Evolutionary conservation across 2,113 vertebrate genomes (phyloP).

Genomic region (Solea solea): DNA sequence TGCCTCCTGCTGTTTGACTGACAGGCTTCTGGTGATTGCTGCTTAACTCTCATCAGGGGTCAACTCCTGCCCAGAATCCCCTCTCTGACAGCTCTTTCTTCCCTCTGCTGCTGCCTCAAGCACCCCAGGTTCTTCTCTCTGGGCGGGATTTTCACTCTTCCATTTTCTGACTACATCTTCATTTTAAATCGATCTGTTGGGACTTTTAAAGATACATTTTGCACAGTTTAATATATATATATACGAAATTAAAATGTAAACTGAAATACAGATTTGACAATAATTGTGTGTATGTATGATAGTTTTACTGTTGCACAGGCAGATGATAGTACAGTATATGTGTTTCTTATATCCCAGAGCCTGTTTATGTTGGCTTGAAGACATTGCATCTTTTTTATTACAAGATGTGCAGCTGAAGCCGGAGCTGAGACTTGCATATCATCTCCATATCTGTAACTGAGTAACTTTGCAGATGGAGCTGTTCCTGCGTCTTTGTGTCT

Average conservation of each 20-base stretch:
- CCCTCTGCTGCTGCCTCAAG: conserved; percentile 4
- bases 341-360: neutral
- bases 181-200: too few species aligned
- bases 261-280: too few species aligned
- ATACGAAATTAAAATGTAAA: too few species aligned
- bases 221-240: too few species aligned
- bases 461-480: neutral
- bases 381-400: conserved; percentile 2
- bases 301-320: too few species aligned
- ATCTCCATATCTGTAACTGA: neutral
- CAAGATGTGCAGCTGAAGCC: neutral
- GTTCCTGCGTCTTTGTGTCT: neutral
- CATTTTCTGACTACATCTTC: neutral
- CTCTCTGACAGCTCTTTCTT: conserved; percentile 55
- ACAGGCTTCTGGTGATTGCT: conserved; percentile 76
- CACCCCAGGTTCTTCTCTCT: neutral
- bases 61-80: conserved; percentile 22
- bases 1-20: conserved; percentile 84
- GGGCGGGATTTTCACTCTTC: conserved; percentile 3
- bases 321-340: too few species aligned
- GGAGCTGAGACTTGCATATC: neutral
- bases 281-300: neutral
- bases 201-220: neutral
- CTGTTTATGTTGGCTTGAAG: conserved; percentile 10
- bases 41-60: conserved; percentile 81